Evolutionary conservation across 2,888 invertebrate species (phyloP).

Genomic region (Rhabditoides inermis): DNA sequence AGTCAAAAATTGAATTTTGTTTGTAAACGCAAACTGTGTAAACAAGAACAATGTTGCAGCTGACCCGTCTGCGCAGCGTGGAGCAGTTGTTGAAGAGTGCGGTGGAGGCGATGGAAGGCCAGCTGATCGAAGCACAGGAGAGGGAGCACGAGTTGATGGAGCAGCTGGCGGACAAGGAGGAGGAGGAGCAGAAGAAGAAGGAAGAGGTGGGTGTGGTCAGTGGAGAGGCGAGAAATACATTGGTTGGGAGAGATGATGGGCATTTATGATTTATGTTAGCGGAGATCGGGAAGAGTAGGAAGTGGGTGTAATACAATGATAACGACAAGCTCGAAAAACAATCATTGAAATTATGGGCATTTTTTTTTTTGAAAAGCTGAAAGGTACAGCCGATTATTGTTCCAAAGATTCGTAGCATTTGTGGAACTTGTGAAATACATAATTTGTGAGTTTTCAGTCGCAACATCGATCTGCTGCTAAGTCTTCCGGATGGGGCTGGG

Average conservation of each 20-base stretch:
- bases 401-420: neutral
- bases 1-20: too few species aligned
- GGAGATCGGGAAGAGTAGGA: neutral
- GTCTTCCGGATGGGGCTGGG: neutral
- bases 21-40: conserved; percentile 1
- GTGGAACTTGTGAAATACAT: neutral
- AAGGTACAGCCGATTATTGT: too few species aligned
- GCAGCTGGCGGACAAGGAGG: conserved; percentile 7
- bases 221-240: neutral
- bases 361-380: too few species aligned
- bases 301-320: too few species aligned
- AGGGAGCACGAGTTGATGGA: conserved; percentile 15
- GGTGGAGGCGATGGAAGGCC: conserved; percentile 18
- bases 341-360: too few species aligned
- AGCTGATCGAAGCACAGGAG: conserved; percentile 19
- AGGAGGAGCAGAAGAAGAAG: neutral
- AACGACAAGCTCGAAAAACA: too few species aligned
- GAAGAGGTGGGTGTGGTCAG: neutral
- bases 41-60: too few species aligned
- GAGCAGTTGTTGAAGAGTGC: conserved; percentile 22
- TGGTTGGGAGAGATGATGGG: too few species aligned
- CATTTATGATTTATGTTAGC: too few species aligned
- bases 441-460: neutral
- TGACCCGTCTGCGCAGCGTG: conserved; percentile 9
- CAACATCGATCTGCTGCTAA: too few species aligned